A percentile compares a stretch with the other conserved stretches of the same genome.
These are phyloP conservation scores for Venustoraphidia nigricollis DNA, from an alignment of 2,888 invertebrate genomes.

Conservation along the genomic window DNA sequence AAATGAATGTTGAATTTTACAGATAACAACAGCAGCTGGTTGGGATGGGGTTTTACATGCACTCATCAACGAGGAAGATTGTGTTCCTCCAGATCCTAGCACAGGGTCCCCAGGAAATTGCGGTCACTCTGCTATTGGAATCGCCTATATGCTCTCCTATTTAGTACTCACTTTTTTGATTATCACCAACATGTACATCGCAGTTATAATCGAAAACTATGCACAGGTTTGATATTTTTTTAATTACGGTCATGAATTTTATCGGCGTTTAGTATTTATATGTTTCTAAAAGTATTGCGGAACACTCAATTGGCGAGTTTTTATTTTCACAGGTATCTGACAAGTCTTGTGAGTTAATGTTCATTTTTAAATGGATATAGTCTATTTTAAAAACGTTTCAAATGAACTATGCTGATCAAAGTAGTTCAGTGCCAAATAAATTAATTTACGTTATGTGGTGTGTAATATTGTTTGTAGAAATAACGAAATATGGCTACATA, in stretches of 20 bases:
- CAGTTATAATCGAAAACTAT: constrained; percentile 98
- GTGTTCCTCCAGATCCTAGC: constrained; percentile 75
- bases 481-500: no score
- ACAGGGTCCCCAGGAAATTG: constrained; percentile 85
- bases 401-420: no score
- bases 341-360: neutral
- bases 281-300: no score
- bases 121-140: constrained; percentile 86
- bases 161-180: constrained; percentile 96
- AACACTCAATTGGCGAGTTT: neutral
- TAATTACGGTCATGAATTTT: neutral
- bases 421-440: no score
- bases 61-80: constrained; percentile 90
- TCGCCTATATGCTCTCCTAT: constrained; percentile 88
- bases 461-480: no score
- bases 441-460: no score
- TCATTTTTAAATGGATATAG: no score
- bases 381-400: no score
- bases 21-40: constrained; percentile 96
- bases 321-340: neutral
- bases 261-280: neutral
- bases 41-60: constrained; percentile 94
- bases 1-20: constrained; percentile 14
- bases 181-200: constrained; percentile 99
- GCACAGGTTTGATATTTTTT: constrained; percentile 40